Base-by-base conservation (phyloP, 2,113 vertebrate genomes). In the Pachycephala philippinensis region DNA sequence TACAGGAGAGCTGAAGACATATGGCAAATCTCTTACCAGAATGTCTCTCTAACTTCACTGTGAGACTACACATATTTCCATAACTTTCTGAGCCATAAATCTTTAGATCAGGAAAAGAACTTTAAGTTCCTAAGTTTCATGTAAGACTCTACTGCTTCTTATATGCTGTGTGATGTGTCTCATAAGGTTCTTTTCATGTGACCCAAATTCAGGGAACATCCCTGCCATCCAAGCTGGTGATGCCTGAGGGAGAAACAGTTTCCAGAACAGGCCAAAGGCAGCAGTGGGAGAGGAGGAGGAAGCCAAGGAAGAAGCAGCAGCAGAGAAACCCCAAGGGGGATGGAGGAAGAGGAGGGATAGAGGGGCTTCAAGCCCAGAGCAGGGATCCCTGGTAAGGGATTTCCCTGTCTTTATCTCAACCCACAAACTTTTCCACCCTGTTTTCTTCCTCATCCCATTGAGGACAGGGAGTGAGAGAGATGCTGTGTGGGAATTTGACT, bases 281-380 rank as follows among this genome's bases (percentile, higher is more conserved):
- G 44, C 17, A 13, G 8, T 15, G 28, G 7, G 53, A 77, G 47
- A 77, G 35, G 28, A 50, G 33, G 13, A 77, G 52, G 26, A 30
- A 86, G 20, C 8, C 14, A 7, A 71, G 50, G 74, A 88, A 45
- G 52, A 15, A 75, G 37, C 35, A 82, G 60, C 5, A 94, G 28
- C 20, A 59, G 37, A 53, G 24, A 40, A 6, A 50, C 1, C 35
- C 54, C 12, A 2, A 0, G 1, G 17, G 1, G 19, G 5, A 15
- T 3, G 7, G 1, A 64, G 42, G 7, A 83, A n/a, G 21, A 57
- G 56, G n/a, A 60, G 9, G 20, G 53, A 45, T 9, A 31, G 53
- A 68, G 17, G 49, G 40, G n/a, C 9, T 70, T 49, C 31, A 65
- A 19, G 11, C 15, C 4, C 7, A 1, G 3, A 59, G 52, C 52